Base-by-base conservation (phyloP, 2,797 vertebrate genomes). In the Strix occidentalis region DNA sequence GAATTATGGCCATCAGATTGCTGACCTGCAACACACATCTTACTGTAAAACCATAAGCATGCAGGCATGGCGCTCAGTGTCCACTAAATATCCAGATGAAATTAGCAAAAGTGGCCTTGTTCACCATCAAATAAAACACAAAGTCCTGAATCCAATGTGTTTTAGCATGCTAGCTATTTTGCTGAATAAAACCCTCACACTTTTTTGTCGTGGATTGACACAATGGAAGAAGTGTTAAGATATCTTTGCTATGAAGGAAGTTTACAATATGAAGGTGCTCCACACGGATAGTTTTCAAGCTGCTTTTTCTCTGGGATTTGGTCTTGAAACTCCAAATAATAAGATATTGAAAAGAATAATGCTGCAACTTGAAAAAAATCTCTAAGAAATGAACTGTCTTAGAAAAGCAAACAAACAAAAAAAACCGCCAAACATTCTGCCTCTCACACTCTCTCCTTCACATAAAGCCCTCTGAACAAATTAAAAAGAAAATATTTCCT, bases 401-500 rank as follows among this genome's bases (percentile, higher is more conserved):
- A 16, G 45, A 79, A 46, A 26, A 8, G 14, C n/a, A 64, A 69
- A 2, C 17, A 63, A 78, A 8, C 11, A 11, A 15, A 61, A 24
- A 76, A 24, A 9, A 33, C 1, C 14, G 39, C 6, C 6, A 60
- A 91, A 74, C 18, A 7, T 56, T 91, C 39, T 64, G 16, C n/a
- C 33, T 65, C 28, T 89, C 28, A 6, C 8, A 35, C 23, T 63
- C 15, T 79, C 18, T 64, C 16, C 26, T 81, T 81, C n/a, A 56
- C 5, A 45, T 82, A 93, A 76, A 26, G 7, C 5, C 14, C 51
- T 63, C 29, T 76, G 70, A 43, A 76, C 35, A 91, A 82, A 79
- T 53, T 6, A 84, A 70, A 91, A 85, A 70, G 71, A 85, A 92
- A 94, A 93, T 48, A 64, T 58, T 95, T 64, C 13, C 29, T 89